Conservation (phyloP, 2,113 vertebrate species). For the Thryonomys swinderianus region DNA sequence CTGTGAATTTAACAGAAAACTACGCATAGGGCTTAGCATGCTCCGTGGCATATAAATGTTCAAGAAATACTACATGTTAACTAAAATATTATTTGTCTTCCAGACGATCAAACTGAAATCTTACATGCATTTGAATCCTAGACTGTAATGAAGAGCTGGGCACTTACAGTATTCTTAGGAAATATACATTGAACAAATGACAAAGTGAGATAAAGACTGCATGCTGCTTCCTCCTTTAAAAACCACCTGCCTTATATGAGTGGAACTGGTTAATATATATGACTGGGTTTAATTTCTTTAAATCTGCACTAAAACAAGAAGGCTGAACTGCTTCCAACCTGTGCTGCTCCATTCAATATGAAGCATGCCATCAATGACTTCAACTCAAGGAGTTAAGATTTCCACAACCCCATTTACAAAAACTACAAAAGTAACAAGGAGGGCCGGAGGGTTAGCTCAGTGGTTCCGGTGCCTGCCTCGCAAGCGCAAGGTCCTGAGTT, state of each 20-base stretch:
- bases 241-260: slow-evolving; percentile 13
- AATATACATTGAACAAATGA: background rate
- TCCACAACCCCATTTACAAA: background rate
- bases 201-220: slow-evolving; percentile 24
- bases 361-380: background rate
- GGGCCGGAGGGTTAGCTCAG: no score
- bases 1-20: slow-evolving; percentile 7
- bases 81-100: slow-evolving; percentile 1
- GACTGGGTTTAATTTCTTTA: background rate
- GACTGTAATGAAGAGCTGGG: background rate
- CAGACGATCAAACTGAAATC: background rate
- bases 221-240: slow-evolving; percentile 44
- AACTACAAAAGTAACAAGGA: background rate
- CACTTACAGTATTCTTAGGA: background rate
- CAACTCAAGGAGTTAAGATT: background rate
- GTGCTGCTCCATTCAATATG: background rate
- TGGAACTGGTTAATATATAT: background rate
- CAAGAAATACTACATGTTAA: slow-evolving; percentile 21
- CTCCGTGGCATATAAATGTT: background rate
- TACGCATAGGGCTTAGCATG: background rate
- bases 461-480: no score
- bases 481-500: no score
- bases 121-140: background rate
- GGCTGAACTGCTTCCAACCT: background rate
- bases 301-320: background rate